Base-by-base conservation (phyloP, 2,888 invertebrate species). In the Priocnemis perturbator region DNA sequence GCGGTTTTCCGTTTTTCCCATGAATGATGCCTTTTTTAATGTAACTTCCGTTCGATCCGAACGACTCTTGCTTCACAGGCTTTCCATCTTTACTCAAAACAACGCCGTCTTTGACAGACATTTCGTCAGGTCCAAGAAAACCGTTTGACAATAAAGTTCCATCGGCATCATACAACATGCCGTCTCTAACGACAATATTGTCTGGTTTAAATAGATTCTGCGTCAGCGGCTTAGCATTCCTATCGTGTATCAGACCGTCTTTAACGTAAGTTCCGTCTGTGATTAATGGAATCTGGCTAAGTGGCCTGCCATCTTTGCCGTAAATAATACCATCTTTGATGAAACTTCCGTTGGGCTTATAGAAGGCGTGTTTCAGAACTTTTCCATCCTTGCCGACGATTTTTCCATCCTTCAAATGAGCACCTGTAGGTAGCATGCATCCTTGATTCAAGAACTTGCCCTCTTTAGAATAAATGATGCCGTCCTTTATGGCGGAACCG, bases 131-230 rank as follows among this genome's bases (percentile, higher is more conserved):
- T 2, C 88, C 88, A 0, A 88, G 80, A 5, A 69, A 77, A 45
- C 83, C 86, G 21, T 82, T 76, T 0, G 83, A 75, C 15, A 87
- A 57, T 2, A 83, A 79, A 30, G 71, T 72, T 14, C 85, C 86
- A 7, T 79, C 81, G 0, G 67, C 52, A 19, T 84, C 81, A n/a
- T 81, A 74, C 20, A 88, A 69, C 7, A 83, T 64, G 20, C 88
- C 88, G 21, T 88, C 88, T 37, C 83, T 85, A 4, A 88, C 75
- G 1, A 82, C 60, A 2, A 80, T 82, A 19, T 71, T 68, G 61
- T 88, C 88, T 0, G 88, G 78, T 64, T 87, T 88, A 68, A 88
- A 88, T 0, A 88, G 74, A 71, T 79, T 83, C 65, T 88, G 88
- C 60, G 83, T 85, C 26, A 88, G 69, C 0, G 78, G 82, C 26